Evolutionary conservation across 2,888 invertebrate genomes (phyloP), one percentile per base, ranked within the genome.

Genomic region (Drosophila falleni): DNA sequence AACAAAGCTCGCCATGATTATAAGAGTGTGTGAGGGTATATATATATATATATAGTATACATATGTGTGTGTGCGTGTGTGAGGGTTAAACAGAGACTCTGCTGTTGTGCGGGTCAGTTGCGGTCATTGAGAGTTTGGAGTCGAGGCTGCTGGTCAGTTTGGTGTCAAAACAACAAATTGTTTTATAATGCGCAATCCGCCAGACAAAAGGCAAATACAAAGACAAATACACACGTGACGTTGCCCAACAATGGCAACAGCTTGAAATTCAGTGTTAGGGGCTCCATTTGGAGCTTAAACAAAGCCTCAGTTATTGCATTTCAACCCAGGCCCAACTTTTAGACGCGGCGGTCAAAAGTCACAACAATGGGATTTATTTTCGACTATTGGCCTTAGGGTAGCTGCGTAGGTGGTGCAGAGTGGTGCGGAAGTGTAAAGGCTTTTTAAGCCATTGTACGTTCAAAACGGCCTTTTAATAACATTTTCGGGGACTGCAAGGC

Each of bases 131-230:
- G 56, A 59, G 54, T 39, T 41, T 11, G 35, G 35, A 42, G 65
- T 62, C 51, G 42, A 44, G 56, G 56, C 55, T 71, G 62, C 74
- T 75, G 75, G 71, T 70, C 80, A 73, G 80, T 71, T 75, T 74
- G 89, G 89, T 89, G 89, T 89, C 82, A 86, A 80, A 71, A 80
- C 82, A 84, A 89, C 86, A 89, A 87, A 87, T 89, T 89, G 85
- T 87, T 89, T 87, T 88, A 87, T 89, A 89, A 89, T 87, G 80
- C 74, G 65, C 61, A 61, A 63, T 49, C 66, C 56, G 68, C 65
- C 77, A 79, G 77, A 84, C 87, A 84, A 84, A 86, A 74, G 84
- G 70, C 77, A 74, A 80, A 80, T 54, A 76, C 77, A 68, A 67
- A 68, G 51, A 72, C 67, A 67, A 54, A 63, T 39, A 70, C 54